These are phyloP conservation scores for Vulpes lagopus DNA, from an alignment of 2,113 vertebrate species.

Conservation along the genomic window DNA sequence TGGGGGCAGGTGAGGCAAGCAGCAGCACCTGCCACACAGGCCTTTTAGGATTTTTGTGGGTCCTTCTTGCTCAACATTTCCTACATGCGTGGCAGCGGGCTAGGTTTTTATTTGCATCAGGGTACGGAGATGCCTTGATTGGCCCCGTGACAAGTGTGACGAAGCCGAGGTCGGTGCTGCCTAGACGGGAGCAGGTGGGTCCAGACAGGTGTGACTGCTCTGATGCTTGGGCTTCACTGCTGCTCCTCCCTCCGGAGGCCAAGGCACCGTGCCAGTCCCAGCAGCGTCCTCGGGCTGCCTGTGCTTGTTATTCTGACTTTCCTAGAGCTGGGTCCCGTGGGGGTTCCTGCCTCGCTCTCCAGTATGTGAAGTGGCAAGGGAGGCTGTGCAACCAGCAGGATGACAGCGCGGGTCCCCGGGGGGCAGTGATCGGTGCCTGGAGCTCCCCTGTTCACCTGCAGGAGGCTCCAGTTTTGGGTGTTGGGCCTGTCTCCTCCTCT, in stretches of 20 bases:
- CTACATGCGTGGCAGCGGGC: not conserved
- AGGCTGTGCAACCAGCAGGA: not conserved
- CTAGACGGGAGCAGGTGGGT: no score
- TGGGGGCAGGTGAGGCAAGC: rapidly evolving
- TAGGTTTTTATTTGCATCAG: not conserved
- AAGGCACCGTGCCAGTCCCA: rapidly evolving
- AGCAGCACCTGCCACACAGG: rapidly evolving
- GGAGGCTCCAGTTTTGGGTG: not conserved
- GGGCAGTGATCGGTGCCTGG: not conserved
- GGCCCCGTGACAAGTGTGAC: rapidly evolving
- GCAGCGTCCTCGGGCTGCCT: not conserved
- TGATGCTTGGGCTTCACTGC: no score
- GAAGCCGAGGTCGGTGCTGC: rapidly evolving
- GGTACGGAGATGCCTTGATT: not conserved
- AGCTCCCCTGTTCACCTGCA: not conserved
- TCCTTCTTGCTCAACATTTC: not conserved
- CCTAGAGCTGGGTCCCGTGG: not conserved
- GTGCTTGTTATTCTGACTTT: not conserved
- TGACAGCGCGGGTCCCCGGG: not conserved
- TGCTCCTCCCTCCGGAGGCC: not conserved
- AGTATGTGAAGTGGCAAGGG: not conserved
- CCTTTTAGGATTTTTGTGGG: not conserved
- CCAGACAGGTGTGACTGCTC: not conserved
- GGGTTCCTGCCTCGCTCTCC: not conserved
- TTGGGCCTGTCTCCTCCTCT: not conserved